Conservation (phyloP, 1,140 invertebrate species). For the Trichomalopsis sarcophagae region DNA sequence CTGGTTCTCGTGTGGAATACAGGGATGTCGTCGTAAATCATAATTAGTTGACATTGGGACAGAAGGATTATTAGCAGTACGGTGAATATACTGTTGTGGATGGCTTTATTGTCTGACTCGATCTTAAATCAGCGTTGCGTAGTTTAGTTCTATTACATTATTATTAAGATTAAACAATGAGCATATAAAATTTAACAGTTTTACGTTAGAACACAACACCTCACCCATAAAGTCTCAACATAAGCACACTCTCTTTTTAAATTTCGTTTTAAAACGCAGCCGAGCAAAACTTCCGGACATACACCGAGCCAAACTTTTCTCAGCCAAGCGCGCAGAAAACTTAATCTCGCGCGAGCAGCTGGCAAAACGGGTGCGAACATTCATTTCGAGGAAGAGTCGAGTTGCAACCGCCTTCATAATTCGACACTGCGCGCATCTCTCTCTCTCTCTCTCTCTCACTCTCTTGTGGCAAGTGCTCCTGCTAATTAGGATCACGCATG, state of each 20-base stretch:
- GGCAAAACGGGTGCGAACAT: background rate
- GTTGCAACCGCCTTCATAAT: constrained; percentile 55
- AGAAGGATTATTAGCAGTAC: constrained; percentile 46
- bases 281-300: too few species aligned
- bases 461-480: constrained; percentile 58
- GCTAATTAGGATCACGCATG: constrained; percentile 75
- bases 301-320: background rate
- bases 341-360: constrained; percentile 30
- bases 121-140: too few species aligned
- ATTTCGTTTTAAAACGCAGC: too few species aligned
- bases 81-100: too few species aligned
- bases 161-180: too few species aligned
- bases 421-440: constrained; percentile 26
- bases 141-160: too few species aligned
- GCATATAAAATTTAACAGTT: too few species aligned
- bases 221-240: too few species aligned
- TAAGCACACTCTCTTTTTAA: too few species aligned
- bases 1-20: constrained; percentile 42
- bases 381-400: constrained; percentile 61
- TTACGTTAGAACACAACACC: too few species aligned
- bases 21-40: constrained; percentile 73
- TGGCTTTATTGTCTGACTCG: too few species aligned
- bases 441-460: background rate
- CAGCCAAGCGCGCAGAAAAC: constrained; percentile 30
- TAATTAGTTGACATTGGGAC: constrained; percentile 71